Conservation (phyloP, 2,113 vertebrate species). For the Syrmaticus mikado region DNA sequence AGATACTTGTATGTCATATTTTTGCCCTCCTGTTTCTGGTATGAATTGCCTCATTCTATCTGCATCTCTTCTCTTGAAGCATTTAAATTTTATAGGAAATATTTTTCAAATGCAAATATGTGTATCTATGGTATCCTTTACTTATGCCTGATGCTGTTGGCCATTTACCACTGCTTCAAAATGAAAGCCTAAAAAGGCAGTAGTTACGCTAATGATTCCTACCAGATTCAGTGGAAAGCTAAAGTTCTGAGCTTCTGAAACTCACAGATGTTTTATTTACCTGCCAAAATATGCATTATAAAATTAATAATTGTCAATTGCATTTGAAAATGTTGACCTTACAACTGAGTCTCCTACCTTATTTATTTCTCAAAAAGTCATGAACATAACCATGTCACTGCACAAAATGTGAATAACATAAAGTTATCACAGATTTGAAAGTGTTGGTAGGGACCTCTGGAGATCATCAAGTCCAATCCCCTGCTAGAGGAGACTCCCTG, state of each 20-base stretch:
- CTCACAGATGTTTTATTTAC: background rate
- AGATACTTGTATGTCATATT: background rate
- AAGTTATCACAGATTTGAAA: background rate
- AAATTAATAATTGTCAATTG: background rate
- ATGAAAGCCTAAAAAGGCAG: background rate
- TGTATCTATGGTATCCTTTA: background rate
- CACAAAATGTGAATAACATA: background rate
- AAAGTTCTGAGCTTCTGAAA: background rate
- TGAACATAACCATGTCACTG: fast-evolving
- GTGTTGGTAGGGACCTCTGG: too few species aligned
- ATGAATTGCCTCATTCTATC: background rate
- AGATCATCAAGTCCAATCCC: too few species aligned
- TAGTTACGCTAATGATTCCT: background rate
- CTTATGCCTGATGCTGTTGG: background rate
- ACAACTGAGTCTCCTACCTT: background rate
- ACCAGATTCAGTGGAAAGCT: fast-evolving
- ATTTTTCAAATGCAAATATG: background rate
- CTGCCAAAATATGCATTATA: background rate
- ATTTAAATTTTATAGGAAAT: background rate
- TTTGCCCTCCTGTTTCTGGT: background rate
- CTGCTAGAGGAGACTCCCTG: too few species aligned
- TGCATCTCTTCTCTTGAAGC: background rate
- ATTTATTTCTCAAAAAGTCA: background rate
- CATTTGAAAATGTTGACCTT: background rate
- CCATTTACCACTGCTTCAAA: background rate